These are phyloP conservation scores for Virgularia gustaviana DNA, from an alignment of 92 coral and sea anemone genomes.

Conservation along the genomic window DNA sequence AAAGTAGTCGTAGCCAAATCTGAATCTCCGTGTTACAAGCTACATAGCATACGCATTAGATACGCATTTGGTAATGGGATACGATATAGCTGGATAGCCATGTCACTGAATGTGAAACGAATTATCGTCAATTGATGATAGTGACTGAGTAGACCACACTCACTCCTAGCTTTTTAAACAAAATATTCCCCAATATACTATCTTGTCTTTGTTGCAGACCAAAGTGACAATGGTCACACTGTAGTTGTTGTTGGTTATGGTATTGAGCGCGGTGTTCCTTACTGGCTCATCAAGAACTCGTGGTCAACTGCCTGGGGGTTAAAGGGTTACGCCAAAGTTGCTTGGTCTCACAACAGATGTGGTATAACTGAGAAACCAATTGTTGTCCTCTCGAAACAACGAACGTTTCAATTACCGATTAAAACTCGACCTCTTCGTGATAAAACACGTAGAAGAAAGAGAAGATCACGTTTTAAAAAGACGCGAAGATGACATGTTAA, in stretches of 20 bases:
- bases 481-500: no score
- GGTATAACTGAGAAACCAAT: constrained; percentile 92
- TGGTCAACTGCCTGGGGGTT: constrained; percentile 94
- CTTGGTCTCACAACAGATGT: constrained; percentile 85
- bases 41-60: no score
- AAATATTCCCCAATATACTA: neutral
- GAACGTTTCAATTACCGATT: constrained; percentile 75
- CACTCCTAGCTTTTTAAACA: neutral
- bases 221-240: constrained; percentile 83
- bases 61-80: no score
- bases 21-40: no score
- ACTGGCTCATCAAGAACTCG: constrained; percentile 91
- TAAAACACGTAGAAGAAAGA: neutral
- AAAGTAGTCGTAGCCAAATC: no score
- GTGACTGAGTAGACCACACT: neutral
- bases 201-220: constrained; percentile 48
- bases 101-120: no score
- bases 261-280: constrained; percentile 82
- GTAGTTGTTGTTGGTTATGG: constrained; percentile 96
- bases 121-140: no score
- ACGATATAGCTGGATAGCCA: no score
- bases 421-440: constrained; percentile 32
- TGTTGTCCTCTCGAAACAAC: constrained; percentile 78
- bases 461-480: no score
- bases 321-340: constrained; percentile 83